A percentile compares a stretch with the other conserved stretches of the same genome.
Evolutionary conservation across 1,140 invertebrate species (phyloP).

Genomic region (Drosophila seguyi): DNA sequence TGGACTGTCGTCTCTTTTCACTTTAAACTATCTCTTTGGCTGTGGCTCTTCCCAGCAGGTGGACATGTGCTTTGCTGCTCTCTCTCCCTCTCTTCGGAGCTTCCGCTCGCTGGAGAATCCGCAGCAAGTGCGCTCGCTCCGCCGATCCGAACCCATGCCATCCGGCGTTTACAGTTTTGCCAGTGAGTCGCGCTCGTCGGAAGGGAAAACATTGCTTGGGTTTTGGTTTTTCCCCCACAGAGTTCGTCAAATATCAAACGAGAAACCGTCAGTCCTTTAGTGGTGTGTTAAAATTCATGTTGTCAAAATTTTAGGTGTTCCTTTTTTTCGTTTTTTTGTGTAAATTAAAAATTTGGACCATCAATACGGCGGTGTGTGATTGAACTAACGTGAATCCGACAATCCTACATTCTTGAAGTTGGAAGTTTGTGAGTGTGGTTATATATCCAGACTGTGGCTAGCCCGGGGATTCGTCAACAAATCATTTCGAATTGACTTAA

Average conservation of each 20-base stretch:
- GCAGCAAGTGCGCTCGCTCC: constrained; percentile 6
- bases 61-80: constrained; percentile 25
- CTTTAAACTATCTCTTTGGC: neutral
- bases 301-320: constrained; percentile 62
- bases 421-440: neutral
- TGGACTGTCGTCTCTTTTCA: neutral
- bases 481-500: neutral
- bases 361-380: neutral
- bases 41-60: constrained; percentile 23
- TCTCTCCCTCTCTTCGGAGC: constrained; percentile 17
- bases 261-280: constrained; percentile 21
- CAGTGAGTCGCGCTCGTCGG: constrained; percentile 48
- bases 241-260: neutral
- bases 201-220: constrained; percentile 38
- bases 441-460: no score
- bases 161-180: constrained; percentile 1
- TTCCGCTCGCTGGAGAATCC: constrained; percentile 35
- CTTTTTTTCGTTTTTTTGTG: constrained; percentile 12
- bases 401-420: neutral
- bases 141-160: constrained; percentile 18
- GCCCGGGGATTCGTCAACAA: neutral
- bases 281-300: constrained; percentile 46
- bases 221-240: constrained; percentile 6
- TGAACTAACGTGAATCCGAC: neutral
- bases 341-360: constrained; percentile 23